Evolutionary conservation across 2,113 vertebrate species (phyloP).

Genomic region (Trematomus loennbergii): DNA sequence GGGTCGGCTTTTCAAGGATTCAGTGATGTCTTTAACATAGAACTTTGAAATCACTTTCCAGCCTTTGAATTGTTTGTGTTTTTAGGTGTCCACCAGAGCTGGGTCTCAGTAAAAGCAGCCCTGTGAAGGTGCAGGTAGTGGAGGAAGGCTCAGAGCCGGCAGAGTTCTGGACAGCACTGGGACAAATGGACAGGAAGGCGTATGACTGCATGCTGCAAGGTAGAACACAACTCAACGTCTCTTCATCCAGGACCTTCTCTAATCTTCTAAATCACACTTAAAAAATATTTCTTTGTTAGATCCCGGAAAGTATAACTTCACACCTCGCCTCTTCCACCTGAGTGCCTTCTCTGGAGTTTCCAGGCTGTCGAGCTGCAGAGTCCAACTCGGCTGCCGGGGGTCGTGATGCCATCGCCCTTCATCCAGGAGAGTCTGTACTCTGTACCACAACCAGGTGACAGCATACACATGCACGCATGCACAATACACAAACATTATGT

Average conservation of each 20-base stretch:
- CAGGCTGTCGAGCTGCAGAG: constrained; percentile 75
- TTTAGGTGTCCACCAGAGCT: constrained; percentile 81
- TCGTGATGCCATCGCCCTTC: constrained; percentile 83
- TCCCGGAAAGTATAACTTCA: constrained; percentile 86
- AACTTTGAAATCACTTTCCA: background rate
- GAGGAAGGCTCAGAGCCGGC: constrained; percentile 84
- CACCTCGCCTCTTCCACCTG: constrained; percentile 84
- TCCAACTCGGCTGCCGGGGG: constrained; percentile 64
- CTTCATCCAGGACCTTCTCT: background rate
- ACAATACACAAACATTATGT: background rate
- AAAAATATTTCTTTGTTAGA: constrained; percentile 63
- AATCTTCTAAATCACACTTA: accelerated
- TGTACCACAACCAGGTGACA: constrained; percentile 81
- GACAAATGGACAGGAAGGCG: constrained; percentile 82
- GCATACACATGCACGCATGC: background rate
- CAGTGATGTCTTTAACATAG: background rate
- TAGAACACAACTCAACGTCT: constrained; percentile 32
- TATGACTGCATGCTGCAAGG: constrained; percentile 89
- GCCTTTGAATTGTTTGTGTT: constrained; percentile 14
- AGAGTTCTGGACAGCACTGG: constrained; percentile 85
- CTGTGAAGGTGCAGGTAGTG: constrained; percentile 70
- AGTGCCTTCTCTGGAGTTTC: constrained; percentile 76
- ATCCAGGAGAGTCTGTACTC: constrained; percentile 81
- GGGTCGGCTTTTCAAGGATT: background rate
- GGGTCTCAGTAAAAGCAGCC: constrained; percentile 63